Evolutionary conservation across 53 echinoderm and acorn worm genomes (phyloP), one percentile per base, ranked within the genome.

Genomic region (Henricia sp.): DNA sequence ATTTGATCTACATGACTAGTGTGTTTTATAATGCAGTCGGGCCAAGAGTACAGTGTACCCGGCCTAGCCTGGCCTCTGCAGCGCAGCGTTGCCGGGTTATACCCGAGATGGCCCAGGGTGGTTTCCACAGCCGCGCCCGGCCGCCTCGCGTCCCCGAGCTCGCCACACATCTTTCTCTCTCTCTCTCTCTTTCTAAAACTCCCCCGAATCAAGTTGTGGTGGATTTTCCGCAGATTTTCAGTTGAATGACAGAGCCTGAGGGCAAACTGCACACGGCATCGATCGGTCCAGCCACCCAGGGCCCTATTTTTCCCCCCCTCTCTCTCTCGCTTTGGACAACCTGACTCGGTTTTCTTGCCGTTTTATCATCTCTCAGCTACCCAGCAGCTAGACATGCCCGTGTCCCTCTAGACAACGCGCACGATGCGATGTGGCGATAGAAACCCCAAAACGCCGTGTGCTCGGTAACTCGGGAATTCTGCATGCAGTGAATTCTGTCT

Each of bases 171-270:
- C n/a, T n/a, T n/a, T n/a, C n/a, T n/a, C n/a, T n/a, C n/a, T n/a
- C n/a, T n/a, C n/a, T n/a, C n/a, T n/a, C n/a, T n/a, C n/a, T n/a
- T n/a, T n/a, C n/a, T n/a, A n/a, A n/a, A n/a, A n/a, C n/a, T n/a
- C 62, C n/a, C 42, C 48, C 50, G 63, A 80, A 80, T 62, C 80
- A 39, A 80, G 80, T 46, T 46, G 80, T 25, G 57, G 59, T 77
- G 80, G 80, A 80, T 80, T 80, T 80, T 80, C 80, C 65, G 80
- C 80, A 80, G 80, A 62, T 80, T 80, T 80, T 80, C 63, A 80
- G 80, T 80, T 80, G 80, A 80, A 80, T 80, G 80, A 80, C 80
- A 80, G 80, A 52, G 80, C 80, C 80, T 25, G 46, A 48, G 80
- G 80, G 80, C 80, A 80, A 57, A 46, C 80, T 80, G 64, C 64